Evolutionary conservation across 2,888 invertebrate species (phyloP), one percentile per base, ranked within the genome.

Genomic region (Mesoligia furuncula): DNA sequence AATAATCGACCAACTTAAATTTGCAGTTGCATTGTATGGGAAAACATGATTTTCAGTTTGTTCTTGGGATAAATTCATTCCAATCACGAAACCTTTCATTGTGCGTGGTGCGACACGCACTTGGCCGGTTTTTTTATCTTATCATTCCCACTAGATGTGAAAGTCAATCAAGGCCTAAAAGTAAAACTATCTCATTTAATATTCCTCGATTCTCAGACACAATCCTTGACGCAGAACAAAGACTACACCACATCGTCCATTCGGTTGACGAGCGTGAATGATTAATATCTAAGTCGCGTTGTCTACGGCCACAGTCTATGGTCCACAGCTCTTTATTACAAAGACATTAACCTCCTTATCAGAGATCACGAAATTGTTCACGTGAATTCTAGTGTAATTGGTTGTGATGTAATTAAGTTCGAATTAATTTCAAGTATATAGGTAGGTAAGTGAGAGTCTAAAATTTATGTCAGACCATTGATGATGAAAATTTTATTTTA

Each of bases 311-410:
- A n/a, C 54, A 54, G 54, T 54, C 24, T 62, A 74, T 80, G 66
- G 31, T 73, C 39, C 27, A 27, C 31, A 36, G 69, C 48, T 71
- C 64, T 74, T 39, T 78, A 85, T 70, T 84, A 70, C 67, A 42
- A 85, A 81, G 66, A 73, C 81, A 81, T 85, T 81, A 81, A 75
- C 82, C 85, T 74, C 74, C 27, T 48, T 81, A 82, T 81, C 73
- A 70, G 15, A n/a, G 36, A 73, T 71, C 70, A 64, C 66, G 67
- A 31, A 51, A 73, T 64, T 51, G 36, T 67, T 79, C 11, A 62
- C 70, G 17, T 69, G 27, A 54, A 36, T 84, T 68, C 51, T n/a
- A 45, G 3, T 59, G 67, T 72, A 64, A 72, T 81, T 71, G 71
- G 20, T 13, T 68, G 17, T 36, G 15, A 13, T 51, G 36, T 68